Conservation (phyloP, 2,888 invertebrate species). For the Nomada hirtipes region DNA sequence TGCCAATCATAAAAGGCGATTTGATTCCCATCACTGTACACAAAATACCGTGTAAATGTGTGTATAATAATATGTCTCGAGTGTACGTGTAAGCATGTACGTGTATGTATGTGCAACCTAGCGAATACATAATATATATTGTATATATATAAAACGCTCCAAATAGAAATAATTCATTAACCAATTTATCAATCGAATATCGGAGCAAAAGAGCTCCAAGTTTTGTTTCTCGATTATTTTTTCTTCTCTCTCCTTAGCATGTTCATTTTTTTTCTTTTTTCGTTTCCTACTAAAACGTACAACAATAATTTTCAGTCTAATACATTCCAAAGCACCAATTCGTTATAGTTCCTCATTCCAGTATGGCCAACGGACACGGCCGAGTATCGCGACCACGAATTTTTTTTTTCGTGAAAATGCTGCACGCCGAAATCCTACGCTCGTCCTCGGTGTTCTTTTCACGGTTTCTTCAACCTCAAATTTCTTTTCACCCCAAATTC, state of each 20-base stretch:
- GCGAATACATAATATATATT: constrained; percentile 68
- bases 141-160: constrained; percentile 74
- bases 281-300: constrained; percentile 74
- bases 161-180: constrained; percentile 75
- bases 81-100: constrained; percentile 24
- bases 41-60: constrained; percentile 56
- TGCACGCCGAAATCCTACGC: constrained; percentile 17
- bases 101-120: constrained; percentile 64
- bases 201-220: constrained; percentile 66
- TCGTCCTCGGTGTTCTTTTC: background rate
- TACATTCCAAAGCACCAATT: constrained; percentile 83
- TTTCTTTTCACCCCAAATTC: constrained; percentile 18
- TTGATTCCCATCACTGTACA: constrained; percentile 55
- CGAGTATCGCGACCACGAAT: background rate
- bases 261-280: constrained; percentile 36
- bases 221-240: background rate
- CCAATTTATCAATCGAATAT: constrained; percentile 66
- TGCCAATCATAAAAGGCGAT: constrained; percentile 37
- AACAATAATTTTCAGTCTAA: constrained; percentile 83
- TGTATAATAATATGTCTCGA: constrained; percentile 25
- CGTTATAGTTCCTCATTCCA: constrained; percentile 67
- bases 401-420: background rate
- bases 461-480: background rate
- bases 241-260: background rate
- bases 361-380: constrained; percentile 3